These are phyloP conservation scores for Yoshiicerus persimilis DNA, from an alignment of 1,140 invertebrate species.

Conservation along the genomic window DNA sequence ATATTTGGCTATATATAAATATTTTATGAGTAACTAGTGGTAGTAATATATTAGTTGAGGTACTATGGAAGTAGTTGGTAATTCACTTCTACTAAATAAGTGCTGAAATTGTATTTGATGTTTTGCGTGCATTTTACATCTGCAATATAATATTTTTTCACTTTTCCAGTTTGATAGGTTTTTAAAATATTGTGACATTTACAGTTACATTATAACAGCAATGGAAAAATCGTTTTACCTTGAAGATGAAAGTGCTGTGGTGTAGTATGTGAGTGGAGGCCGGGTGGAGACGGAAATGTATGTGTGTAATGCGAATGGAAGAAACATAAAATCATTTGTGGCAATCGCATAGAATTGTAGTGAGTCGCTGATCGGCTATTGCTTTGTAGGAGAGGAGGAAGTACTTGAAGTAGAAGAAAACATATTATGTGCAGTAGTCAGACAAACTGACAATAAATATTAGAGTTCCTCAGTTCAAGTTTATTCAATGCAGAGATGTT, in stretches of 20 bases:
- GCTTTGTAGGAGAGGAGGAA: background rate
- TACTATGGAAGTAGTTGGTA: too few relatives aligned
- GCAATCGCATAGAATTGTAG: background rate
- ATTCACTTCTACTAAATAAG: background rate
- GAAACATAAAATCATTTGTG: background rate
- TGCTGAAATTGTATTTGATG: background rate
- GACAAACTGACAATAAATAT: background rate
- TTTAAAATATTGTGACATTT: background rate
- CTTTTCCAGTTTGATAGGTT: background rate
- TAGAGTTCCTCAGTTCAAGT: background rate
- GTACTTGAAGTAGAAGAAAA: background rate
- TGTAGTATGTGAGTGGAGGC: background rate
- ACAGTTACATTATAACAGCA: background rate
- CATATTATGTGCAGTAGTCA: background rate
- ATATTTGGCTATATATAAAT: too few relatives aligned
- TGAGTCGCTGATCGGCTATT: background rate
- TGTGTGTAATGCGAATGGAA: background rate
- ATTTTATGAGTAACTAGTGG: too few relatives aligned
- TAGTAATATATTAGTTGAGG: too few relatives aligned
- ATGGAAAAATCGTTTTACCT: background rate
- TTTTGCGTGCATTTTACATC: background rate
- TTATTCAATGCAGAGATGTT: background rate
- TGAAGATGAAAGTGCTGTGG: background rate
- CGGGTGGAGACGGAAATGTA: background rate
- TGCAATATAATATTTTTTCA: background rate